Conservation (phyloP, 2,888 invertebrate genomes). For the Agonopterix heracliana region DNA sequence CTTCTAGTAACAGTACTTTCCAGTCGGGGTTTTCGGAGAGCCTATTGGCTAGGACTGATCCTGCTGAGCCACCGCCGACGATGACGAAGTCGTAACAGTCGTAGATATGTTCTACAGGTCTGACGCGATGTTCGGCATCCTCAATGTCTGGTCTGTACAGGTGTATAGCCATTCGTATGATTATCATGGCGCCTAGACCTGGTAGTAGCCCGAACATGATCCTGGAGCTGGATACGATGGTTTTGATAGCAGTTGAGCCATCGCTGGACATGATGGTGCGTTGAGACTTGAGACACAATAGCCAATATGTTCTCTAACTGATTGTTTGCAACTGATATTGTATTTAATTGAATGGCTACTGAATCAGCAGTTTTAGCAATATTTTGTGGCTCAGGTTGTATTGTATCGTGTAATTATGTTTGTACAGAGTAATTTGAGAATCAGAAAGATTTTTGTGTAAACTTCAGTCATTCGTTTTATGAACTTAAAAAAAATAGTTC, state of each 20-base stretch:
- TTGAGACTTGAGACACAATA: neutral
- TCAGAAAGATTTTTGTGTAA: neutral
- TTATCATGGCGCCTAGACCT: constrained; percentile 78
- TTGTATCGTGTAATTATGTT: constrained; percentile 21
- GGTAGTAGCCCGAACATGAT: constrained; percentile 80
- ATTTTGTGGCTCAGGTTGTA: constrained; percentile 28
- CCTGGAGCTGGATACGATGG: constrained; percentile 76
- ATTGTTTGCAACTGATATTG: constrained; percentile 5
- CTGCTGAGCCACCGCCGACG: constrained; percentile 89
- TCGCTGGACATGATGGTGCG: constrained; percentile 36
- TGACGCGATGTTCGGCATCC: constrained; percentile 78
- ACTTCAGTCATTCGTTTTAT: too few relatives aligned
- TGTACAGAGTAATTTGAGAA: constrained; percentile 30
- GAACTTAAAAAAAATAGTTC: too few relatives aligned
- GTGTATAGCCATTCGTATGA: constrained; percentile 79
- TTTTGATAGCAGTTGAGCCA: constrained; percentile 37
- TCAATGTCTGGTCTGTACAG: constrained; percentile 83
- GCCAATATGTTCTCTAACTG: neutral
- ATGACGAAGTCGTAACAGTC: constrained; percentile 86
- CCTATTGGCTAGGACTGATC: constrained; percentile 86
- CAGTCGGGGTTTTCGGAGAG: constrained; percentile 84
- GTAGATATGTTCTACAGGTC: constrained; percentile 66
- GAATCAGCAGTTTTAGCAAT: constrained; percentile 31
- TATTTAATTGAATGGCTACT: constrained; percentile 3
- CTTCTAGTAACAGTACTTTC: constrained; percentile 86